Evolutionary conservation across 2,113 vertebrate species (phyloP), one percentile per base, ranked within the genome.

Genomic region (Pachycephala philippinensis): DNA sequence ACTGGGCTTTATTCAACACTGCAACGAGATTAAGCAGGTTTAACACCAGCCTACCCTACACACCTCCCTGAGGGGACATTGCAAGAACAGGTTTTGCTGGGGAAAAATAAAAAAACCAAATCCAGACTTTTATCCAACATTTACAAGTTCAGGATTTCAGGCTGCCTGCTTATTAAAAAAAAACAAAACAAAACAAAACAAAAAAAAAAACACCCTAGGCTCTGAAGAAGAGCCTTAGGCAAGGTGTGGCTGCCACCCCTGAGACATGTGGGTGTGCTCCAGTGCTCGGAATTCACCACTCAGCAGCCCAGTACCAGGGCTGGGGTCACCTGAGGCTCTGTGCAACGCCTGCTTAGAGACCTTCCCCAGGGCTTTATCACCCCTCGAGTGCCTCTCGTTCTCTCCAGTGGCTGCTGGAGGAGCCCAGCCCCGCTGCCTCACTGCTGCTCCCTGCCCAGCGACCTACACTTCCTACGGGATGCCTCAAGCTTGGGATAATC

Each of bases 251-350:
- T 13, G 37, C 16, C 33, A 1, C 9, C 22, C 16, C 49, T 2
- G 39, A 31, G 22, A 8, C 20, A 2, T 0, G 4, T 14, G 8
- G 2, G 3, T 11, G 42, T 2, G 50, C 4, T 53, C 26, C 45
- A 2, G 30, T 3, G 59, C 59, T 33, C 5, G 1, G 56, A 22
- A 1, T 8, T 33, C 59, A 27, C 6, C 26, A 4, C 37, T 14
- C 23, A 6, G 42, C 20, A 7, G 22, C 39, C 33, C 27, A 8
- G 44, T 0, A 0, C 28, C 33, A 3, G 53, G 23, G 9, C 11
- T n/a, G 66, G 53, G 23, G 3, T 28, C 60, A n/a, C 18, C 35
- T 5, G 1, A 2, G 13, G 23, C 31, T 81, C 54, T 37, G 31
- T 19, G 53, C 31, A 31, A 1, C 3, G 2, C 24, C 44, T 21